Base-by-base conservation (phyloP, 2,797 vertebrate genomes). In the Arctocebus calabarensis region DNA sequence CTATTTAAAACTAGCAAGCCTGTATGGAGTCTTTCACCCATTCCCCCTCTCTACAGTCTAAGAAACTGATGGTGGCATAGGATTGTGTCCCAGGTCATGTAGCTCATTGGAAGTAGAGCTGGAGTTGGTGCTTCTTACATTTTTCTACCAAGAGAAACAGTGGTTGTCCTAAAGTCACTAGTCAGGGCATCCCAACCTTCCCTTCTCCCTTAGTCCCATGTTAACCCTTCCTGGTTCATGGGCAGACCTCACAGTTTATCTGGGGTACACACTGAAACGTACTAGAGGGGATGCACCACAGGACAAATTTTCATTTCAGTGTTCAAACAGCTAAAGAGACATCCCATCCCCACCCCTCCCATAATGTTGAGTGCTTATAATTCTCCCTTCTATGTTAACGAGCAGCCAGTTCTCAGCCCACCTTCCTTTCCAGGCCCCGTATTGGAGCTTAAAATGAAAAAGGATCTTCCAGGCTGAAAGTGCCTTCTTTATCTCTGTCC, bases 311-410 rank as follows among this genome's bases (percentile, higher is more conserved):
- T 34, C 34, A 16, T 71, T 86, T 89, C 20, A 27, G 62, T 45
- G 89, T 77, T 64, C 70, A 70, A n/a, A 48, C 17, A 83, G 23
- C 34, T 82, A 61, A 25, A 73, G 32, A 78, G 77, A 29, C 48
- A 66, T 16, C 43, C 11, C 27, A 8, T 6, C 11, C 10, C 83
- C 17, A 22, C 57, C 27, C 22, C 22, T 14, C 25, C 11, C 10
- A 0, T n/a, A 40, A n/a, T 0, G 0, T 0, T 0, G 3, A 52
- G 23, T 4, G 25, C 27, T 34, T 22, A 1, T 5, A 32, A 27
- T 20, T 23, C 1, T 73, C 74, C 40, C 14, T 3, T 64, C 55
- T 14, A 14, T 5, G 0, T 34, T 73, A 40, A 40, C 20, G 2
- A 37, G 45, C 23, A 62, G 5, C 52, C 23, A 7, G 32, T 82